Evolutionary conservation across 2,888 invertebrate species (phyloP), one percentile per base, ranked within the genome.

Genomic region (Branchellion lobata): DNA sequence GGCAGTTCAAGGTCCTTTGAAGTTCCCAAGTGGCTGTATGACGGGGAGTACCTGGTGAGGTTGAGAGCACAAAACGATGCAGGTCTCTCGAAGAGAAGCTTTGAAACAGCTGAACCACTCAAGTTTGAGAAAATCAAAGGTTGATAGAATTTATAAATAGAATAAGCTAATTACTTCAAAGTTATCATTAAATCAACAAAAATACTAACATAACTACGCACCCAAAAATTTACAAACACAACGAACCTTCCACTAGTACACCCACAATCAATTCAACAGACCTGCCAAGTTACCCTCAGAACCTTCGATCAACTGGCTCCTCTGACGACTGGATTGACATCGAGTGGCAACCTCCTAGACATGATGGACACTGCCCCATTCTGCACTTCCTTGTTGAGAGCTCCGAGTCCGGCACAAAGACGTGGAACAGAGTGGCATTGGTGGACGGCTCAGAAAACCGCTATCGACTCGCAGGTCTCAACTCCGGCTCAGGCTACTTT

Each of bases 41-140:
- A 81, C 1, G 47, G 53, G 36, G 65, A 78, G 18, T 95, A 94
- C 86, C 92, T 93, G 86, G 94, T 95, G 87, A 90, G 94, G 80
- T 91, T 95, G 5, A 93, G 93, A 0, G 93, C 95, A 0, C 90
- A 93, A 78, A 95, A 95, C 89, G 91, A 93, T 83, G 93, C 93
- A 85, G 95, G 95, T 1, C 29, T 72, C 1, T 81, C 83, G 47
- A 79, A 81, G 33, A 74, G 84, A 73, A 91, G 92, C 79, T 93
- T 93, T 33, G 88, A 91, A 82, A 92, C 93, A 47, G 89, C 90
- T 84, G 92, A 93, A 21, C 90, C 93, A 8, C 90, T 93, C 3
- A 57, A n/a, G n/a, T 57, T 57, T 24, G 61, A 57, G 21, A 57
- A 57, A 57, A 5, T 57, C 5, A 57, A 57, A 57, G 61, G 61